Evolutionary conservation across 1,140 invertebrate genomes (phyloP).

Genomic region (Helicoverpa zea): DNA sequence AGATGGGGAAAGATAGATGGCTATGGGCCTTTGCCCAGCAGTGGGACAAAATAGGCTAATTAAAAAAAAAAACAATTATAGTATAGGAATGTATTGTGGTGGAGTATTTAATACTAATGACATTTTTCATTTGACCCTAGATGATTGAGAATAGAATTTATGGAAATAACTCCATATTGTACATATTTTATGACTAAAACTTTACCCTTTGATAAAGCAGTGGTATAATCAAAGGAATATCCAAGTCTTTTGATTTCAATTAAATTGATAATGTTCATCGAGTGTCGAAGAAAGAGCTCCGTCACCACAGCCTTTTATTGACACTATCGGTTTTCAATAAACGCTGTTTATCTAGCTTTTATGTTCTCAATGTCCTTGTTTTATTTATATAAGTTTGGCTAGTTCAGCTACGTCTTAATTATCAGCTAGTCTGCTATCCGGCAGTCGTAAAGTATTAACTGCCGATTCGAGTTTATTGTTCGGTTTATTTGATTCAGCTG

Average conservation of each 20-base stretch:
- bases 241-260: background rate
- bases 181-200: no score
- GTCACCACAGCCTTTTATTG: conserved; percentile 36
- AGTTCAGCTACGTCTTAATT: conserved; percentile 32
- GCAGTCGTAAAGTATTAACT: conserved; percentile 21
- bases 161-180: background rate
- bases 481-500: conserved; percentile 1
- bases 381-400: conserved; percentile 27
- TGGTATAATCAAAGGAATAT: no score
- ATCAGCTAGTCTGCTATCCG: background rate
- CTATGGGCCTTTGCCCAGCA: no score
- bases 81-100: no score
- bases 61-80: no score
- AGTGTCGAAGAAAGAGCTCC: background rate
- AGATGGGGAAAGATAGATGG: no score
- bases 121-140: no score
- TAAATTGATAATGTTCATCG: background rate
- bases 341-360: conserved; percentile 46
- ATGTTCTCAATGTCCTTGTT: conserved; percentile 7
- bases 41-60: no score
- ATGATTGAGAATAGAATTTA: no score
- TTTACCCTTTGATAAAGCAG: no score
- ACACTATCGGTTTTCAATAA: conserved; percentile 55
- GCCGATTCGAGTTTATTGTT: conserved; percentile 11
- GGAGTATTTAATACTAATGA: no score